Base-by-base conservation (phyloP, 2,113 vertebrate species). In the Prunella himalayana region DNA sequence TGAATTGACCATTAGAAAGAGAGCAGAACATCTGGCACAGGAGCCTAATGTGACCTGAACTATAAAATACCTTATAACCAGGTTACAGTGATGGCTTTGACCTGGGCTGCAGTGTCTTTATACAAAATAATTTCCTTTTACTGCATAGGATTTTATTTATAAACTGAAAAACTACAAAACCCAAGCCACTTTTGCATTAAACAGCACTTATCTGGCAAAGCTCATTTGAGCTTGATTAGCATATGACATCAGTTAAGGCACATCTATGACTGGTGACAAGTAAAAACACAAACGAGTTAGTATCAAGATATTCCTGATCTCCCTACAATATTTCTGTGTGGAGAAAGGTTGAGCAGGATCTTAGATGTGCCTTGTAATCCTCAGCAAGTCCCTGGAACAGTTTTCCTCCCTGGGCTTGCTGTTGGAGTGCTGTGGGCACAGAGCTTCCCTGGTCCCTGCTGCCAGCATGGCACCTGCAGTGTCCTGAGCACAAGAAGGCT, bases 381-480 rank as follows among this genome's bases (percentile, higher is more conserved):
- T 83, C 31, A 64, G 18, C 28, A 65, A 61, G n/a, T 6, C 4
- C 6, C 4, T 0, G 1, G 24, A 73, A 5, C 2, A 18, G 4
- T 15, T 1, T 8, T 6, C 2, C n/a, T 59, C 10, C 25, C 22
- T 9, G 15, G 39, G 10, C 15, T 86, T 42, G 9, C 14, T 49
- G 14, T 17, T 0, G 1, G 25, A 2, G 4, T 0, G 5, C 45
- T 63, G 7, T 8, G 3, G 28, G 21, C 47, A 33, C 0, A 3
- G 35, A 22, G 3, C 1, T 69, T 3, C 30, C 9, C 33, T 9
- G 5, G 7, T 25, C 4, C 6, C 16, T 0, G 5, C 16, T 60
- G 16, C 20, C 0, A 0, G 2, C 0, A 0, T 0, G 13, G 25
- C 3, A 4, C 7, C 30, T 86, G 45, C 30, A 41, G 22, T 12